Conservation (phyloP, 2,113 vertebrate genomes). For the Hyla sarda region DNA sequence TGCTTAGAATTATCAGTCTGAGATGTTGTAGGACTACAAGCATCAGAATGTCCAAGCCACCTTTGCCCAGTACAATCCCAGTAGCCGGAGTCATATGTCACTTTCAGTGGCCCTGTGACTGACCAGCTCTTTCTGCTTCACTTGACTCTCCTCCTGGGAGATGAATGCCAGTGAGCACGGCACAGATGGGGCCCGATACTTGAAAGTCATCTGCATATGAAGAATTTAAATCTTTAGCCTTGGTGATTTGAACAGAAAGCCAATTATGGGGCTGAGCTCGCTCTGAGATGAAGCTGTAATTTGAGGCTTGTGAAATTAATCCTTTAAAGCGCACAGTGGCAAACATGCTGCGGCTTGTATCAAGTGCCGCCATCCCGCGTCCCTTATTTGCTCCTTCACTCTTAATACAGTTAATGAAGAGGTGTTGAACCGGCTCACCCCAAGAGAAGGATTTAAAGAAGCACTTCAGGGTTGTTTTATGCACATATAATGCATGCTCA, state of each 20-base stretch:
- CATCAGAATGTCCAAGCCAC: not conserved
- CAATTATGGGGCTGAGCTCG: constrained; percentile 97
- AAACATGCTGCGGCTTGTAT: constrained; percentile 67
- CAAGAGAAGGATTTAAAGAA: constrained; percentile 29
- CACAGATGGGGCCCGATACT: constrained; percentile 77
- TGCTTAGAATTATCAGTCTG: not conserved
- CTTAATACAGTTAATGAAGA: constrained; percentile 38
- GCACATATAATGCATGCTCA: too few species aligned
- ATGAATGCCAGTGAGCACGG: constrained; percentile 70
- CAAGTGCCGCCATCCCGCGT: constrained; percentile 69
- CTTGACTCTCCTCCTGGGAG: constrained; percentile 71
- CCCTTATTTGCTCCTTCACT: constrained; percentile 55
- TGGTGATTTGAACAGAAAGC: constrained; percentile 93
- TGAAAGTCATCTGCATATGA: constrained; percentile 89
- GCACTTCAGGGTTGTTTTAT: too few species aligned
- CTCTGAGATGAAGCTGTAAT: constrained; percentile 97
- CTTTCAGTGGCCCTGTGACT: not conserved
- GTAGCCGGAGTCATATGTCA: not conserved
- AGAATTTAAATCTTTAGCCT: constrained; percentile 94
- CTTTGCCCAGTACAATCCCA: not conserved
- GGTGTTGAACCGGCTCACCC: constrained; percentile 32
- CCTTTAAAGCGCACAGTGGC: constrained; percentile 83
- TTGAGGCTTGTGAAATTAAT: constrained; percentile 89
- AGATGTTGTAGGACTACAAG: not conserved
- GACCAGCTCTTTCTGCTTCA: constrained; percentile 20